These are phyloP conservation scores for Atta colombica DNA, from an alignment of 1,140 invertebrate genomes.

Conservation along the genomic window DNA sequence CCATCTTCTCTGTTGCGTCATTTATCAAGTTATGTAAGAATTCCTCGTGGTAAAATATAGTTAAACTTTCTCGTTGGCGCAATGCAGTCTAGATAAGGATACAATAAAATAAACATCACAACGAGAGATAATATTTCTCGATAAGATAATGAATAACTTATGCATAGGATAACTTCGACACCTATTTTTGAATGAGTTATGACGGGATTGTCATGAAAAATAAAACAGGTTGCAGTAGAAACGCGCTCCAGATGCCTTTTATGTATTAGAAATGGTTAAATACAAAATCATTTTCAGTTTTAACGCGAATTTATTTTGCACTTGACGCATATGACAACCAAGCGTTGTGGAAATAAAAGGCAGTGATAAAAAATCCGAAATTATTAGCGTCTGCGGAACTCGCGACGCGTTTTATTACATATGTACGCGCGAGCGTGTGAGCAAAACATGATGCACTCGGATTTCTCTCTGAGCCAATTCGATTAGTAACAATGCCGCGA, in stretches of 20 bases:
- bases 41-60: slow-evolving; percentile 17
- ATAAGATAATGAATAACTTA: slow-evolving; percentile 47
- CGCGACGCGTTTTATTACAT: slow-evolving; percentile 15
- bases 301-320: neutral
- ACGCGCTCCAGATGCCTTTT: neutral
- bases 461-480: slow-evolving; percentile 44
- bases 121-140: neutral
- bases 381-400: slow-evolving; percentile 5
- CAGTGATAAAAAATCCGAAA: slow-evolving; percentile 31
- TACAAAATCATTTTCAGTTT: neutral
- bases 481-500: slow-evolving; percentile 46
- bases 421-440: neutral
- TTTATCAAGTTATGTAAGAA: slow-evolving; percentile 15
- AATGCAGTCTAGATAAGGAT: slow-evolving; percentile 49
- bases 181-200: neutral
- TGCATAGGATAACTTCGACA: neutral
- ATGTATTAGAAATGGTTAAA: too few species aligned
- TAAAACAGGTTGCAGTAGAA: neutral
- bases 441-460: slow-evolving; percentile 1
- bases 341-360: neutral
- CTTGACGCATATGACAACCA: neutral
- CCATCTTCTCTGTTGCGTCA: neutral
- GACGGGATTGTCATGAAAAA: neutral
- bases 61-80: slow-evolving; percentile 33
- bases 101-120: slow-evolving; percentile 16